Base-by-base conservation (phyloP, 92 coral and sea anemone genomes). In the Diadumene lineata region DNA sequence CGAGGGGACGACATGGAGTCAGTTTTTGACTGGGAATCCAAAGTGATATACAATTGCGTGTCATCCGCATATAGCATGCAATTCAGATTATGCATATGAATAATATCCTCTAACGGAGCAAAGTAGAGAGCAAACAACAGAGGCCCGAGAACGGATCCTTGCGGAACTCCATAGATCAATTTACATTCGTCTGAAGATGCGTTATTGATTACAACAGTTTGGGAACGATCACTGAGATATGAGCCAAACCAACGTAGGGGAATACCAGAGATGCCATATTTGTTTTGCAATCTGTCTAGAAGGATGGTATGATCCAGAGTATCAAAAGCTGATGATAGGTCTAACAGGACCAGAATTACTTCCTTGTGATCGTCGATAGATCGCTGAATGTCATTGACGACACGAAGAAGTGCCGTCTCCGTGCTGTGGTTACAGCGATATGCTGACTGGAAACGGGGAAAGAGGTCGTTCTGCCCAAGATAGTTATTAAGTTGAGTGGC, bases 1-100 rank as follows among this genome's bases (percentile, higher is more conserved):
- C 44, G 56, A 7, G 44, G 57, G 25, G 56, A 68, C 17, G 72
- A 68, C 32, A 68, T 8, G 22, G 10, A 2, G 22, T 28, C 7
- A 10, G 38, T 26, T n/a, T 31, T 68, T 55, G 15, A 38, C 16
- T 68, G 38, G 18, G 72, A 26, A 31, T 68, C 44, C 11, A 68
- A 68, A 43, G 72, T 9, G 56, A 55, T 55, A n/a, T 55, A 68
- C 57, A 19, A 30, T 46, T 11, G n/a, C n/a, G n/a, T n/a, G n/a
- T n/a, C n/a, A n/a, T n/a, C n/a, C n/a, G n/a, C n/a, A n/a, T n/a
- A n/a, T n/a, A n/a, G n/a, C n/a, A n/a, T n/a, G n/a, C n/a, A n/a
- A n/a, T n/a, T n/a, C n/a, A n/a, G n/a, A n/a, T n/a, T n/a, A n/a
- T n/a, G n/a, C n/a, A n/a, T n/a, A n/a, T n/a, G n/a, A n/a, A n/a